These are phyloP conservation scores for Globodera rostochiensis DNA, from an alignment of 1,140 invertebrate genomes.

Conservation along the genomic window DNA sequence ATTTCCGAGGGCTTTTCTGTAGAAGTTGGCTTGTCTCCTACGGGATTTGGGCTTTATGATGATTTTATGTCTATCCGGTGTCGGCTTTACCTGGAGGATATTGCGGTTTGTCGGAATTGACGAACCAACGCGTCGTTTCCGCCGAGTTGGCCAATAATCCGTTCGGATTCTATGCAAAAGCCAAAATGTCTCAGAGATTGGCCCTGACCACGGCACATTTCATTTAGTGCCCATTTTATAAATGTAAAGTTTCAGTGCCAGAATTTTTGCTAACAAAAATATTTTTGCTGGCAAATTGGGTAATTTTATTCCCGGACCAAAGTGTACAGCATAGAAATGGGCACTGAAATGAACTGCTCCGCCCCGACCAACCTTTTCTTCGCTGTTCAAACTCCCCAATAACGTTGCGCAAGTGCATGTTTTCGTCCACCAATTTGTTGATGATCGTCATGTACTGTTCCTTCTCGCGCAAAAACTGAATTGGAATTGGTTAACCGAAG, in stretches of 20 bases:
- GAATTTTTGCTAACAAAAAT: too few relatives aligned
- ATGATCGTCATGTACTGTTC: slow-evolving; percentile 51
- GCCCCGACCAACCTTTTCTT: slow-evolving; percentile 2
- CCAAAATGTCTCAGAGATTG: background rate
- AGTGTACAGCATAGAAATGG: too few relatives aligned
- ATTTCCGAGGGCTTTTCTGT: slow-evolving; percentile 29
- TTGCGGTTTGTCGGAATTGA: slow-evolving; percentile 18
- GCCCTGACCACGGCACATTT: background rate
- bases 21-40: slow-evolving; percentile 35
- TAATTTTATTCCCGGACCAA: too few relatives aligned
- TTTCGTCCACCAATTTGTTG: slow-evolving; percentile 46
- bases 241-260: too few relatives aligned
- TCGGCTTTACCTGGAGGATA: slow-evolving; percentile 10
- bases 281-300: too few relatives aligned
- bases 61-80: background rate
- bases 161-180: slow-evolving; percentile 16
- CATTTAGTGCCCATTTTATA: too few relatives aligned
- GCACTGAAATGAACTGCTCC: too few relatives aligned
- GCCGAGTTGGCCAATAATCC: slow-evolving; percentile 16
- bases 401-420: slow-evolving; percentile 43
- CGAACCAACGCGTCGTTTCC: slow-evolving; percentile 13
- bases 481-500: slow-evolving; percentile 28
- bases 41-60: background rate
- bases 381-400: slow-evolving; percentile 43
- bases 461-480: slow-evolving; percentile 45